Conservation (phyloP, 2,113 vertebrate species). For the Gyps fulvus region DNA sequence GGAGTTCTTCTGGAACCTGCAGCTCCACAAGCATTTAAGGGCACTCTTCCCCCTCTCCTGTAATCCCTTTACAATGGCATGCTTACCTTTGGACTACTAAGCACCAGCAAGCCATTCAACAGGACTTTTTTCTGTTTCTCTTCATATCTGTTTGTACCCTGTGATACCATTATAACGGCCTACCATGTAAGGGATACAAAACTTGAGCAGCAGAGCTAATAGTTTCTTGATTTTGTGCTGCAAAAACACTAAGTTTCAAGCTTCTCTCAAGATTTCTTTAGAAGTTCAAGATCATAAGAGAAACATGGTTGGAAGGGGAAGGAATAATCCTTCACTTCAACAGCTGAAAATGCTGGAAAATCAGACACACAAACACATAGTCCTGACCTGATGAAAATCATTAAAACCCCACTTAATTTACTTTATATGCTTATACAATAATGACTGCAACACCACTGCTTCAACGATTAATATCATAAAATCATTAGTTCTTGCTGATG, state of each 20-base stretch:
- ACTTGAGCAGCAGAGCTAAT: not conserved
- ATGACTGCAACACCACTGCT: not conserved
- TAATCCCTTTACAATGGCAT: not conserved
- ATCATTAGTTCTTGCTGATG: not conserved
- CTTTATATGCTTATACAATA: not conserved
- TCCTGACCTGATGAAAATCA: not conserved
- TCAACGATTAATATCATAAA: not conserved
- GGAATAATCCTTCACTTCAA: not conserved
- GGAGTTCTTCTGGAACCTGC: not conserved
- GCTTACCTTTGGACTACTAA: not conserved
- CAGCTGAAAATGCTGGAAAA: not conserved
- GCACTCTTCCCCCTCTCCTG: not conserved
- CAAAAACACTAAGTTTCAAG: not conserved
- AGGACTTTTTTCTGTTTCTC: not conserved
- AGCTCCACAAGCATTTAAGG: not conserved
- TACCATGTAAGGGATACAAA: not conserved
- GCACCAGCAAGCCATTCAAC: not conserved
- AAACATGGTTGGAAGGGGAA: not conserved
- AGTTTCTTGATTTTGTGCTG: not conserved
- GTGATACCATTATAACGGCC: not conserved
- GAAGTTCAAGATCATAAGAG: not conserved
- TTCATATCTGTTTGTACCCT: not conserved
- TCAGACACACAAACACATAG: not conserved
- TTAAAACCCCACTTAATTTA: fast-evolving
- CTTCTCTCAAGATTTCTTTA: not conserved